Percentiles rank a stretch among this genome's conserved stretches.
These are phyloP conservation scores for Tachycineta bicolor DNA, from an alignment of 2,113 vertebrate species.

Conservation along the genomic window DNA sequence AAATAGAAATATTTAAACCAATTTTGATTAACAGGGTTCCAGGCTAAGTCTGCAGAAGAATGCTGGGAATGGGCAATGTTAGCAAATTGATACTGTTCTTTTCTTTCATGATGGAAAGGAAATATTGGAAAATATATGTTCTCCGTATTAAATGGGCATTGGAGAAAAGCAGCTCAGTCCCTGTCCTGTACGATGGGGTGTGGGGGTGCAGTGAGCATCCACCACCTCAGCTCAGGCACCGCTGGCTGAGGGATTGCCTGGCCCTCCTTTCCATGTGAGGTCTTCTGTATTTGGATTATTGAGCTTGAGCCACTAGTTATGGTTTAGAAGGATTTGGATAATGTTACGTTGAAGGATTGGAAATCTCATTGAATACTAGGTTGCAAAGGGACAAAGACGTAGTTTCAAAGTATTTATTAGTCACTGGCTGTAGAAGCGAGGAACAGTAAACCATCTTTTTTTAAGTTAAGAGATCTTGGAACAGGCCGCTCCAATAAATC, in stretches of 20 bases:
- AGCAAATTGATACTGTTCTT: slow-evolving; percentile 41
- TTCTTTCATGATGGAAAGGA: background rate
- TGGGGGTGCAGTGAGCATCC: background rate
- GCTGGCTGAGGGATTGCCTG: background rate
- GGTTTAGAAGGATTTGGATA: slow-evolving; percentile 75
- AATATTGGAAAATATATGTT: background rate
- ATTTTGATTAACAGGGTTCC: slow-evolving; percentile 67
- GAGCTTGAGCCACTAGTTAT: slow-evolving; percentile 67
- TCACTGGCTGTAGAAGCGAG: slow-evolving; percentile 70
- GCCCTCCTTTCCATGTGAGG: slow-evolving; percentile 47
- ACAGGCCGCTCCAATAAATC: slow-evolving; percentile 71
- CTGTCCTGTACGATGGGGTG: background rate
- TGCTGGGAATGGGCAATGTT: slow-evolving; percentile 3
- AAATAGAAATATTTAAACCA: slow-evolving; percentile 66
- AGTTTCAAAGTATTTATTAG: slow-evolving; percentile 73
- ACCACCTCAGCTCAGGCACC: background rate
- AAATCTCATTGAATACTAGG: slow-evolving; percentile 68
- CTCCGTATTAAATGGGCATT: slow-evolving; percentile 12
- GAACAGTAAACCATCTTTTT: slow-evolving; percentile 77
- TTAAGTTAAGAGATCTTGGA: slow-evolving; percentile 86
- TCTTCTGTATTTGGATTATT: slow-evolving; percentile 45
- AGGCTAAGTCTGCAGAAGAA: slow-evolving; percentile 45
- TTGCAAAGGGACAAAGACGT: slow-evolving; percentile 58
- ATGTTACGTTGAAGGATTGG: slow-evolving; percentile 58
- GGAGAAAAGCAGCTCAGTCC: background rate